Percentiles rank a stretch among this genome's conserved stretches.
phyloP scores from a whole-genome alignment of 2,113 vertebrate species.

The Gracilinanus agilis region DNA sequence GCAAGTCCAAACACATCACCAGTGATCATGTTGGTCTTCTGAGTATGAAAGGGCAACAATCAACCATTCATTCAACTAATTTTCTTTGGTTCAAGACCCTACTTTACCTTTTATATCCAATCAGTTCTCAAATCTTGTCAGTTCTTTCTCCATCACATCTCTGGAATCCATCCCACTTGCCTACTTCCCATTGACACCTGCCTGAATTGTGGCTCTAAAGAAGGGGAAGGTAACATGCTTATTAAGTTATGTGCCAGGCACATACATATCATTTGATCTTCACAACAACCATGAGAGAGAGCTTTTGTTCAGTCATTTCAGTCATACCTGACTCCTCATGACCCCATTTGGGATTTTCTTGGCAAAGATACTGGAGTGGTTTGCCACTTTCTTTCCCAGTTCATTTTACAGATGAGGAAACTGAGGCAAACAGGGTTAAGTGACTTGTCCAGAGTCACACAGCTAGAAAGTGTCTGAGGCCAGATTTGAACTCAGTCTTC shows the following conservation, averaged over 20 bases:
- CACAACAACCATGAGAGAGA: not conserved
- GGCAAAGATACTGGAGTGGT: not conserved
- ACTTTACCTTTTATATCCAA: not conserved
- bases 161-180: not conserved
- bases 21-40: too few relatives aligned
- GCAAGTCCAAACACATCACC: too few relatives aligned
- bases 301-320: not conserved
- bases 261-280: not conserved
- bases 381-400: not conserved
- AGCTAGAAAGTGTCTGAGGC: too few relatives aligned
- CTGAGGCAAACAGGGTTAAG: not conserved
- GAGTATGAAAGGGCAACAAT: too few relatives aligned
- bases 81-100: not conserved
- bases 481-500: too few relatives aligned
- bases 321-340: not conserved
- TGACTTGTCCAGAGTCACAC: too few relatives aligned
- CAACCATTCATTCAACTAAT: not conserved
- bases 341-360: not conserved
- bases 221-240: not conserved
- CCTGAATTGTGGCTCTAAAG: not conserved
- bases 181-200: not conserved
- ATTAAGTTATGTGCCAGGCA: not conserved
- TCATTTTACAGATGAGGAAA: not conserved
- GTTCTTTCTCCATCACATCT: not conserved
- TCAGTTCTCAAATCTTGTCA: not conserved